Conservation (phyloP, 1,140 invertebrate genomes). For the Coptotermes formosanus region DNA sequence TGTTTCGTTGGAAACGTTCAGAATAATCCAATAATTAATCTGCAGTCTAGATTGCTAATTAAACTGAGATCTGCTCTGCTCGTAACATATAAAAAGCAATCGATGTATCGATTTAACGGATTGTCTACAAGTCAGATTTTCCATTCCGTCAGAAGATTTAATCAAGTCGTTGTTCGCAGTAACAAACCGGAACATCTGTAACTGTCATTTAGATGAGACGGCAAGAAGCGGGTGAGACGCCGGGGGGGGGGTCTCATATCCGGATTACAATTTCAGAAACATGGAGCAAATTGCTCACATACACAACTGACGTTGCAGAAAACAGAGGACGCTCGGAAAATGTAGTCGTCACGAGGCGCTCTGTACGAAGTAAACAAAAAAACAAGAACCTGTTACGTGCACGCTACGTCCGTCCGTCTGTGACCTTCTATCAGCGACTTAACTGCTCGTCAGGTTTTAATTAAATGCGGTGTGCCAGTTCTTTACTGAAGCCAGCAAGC, state of each 20-base stretch:
- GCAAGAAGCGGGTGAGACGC: background rate
- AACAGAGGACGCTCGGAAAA: background rate
- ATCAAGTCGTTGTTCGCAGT: conserved; percentile 4
- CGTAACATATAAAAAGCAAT: background rate
- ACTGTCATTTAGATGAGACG: conserved; percentile 14
- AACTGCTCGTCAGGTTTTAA: no score
- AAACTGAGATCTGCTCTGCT: background rate
- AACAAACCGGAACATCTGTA: conserved; percentile 15
- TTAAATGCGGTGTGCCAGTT: no score
- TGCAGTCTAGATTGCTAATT: background rate
- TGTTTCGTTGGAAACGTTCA: background rate
- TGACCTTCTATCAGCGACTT: no score
- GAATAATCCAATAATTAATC: conserved; percentile 1
- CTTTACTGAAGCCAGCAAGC: no score
- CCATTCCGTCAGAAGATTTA: conserved; percentile 10
- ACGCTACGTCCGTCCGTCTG: no score
- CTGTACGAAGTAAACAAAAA: no score
- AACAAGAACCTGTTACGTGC: no score
- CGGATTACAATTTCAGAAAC: conserved; percentile 9
- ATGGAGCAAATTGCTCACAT: background rate
- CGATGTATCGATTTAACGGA: conserved; percentile 6
- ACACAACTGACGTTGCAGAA: background rate
- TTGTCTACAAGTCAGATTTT: conserved; percentile 6
- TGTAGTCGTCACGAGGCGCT: background rate
- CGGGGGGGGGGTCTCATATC: background rate